Conservation (phyloP, 2,888 invertebrate genomes). For the Drosophila mulleri region DNA sequence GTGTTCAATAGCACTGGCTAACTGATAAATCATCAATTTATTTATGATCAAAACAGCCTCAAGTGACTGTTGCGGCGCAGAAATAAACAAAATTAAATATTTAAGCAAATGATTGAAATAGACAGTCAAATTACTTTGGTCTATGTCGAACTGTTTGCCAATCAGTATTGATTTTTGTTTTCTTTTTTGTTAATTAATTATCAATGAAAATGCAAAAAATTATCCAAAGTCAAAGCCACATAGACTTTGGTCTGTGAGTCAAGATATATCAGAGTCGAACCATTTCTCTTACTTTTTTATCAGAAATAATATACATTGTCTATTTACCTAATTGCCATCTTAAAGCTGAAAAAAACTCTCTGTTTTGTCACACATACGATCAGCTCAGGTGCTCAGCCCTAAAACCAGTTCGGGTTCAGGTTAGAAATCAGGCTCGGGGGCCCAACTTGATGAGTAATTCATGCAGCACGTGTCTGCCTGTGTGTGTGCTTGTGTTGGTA, state of each 20-base stretch:
- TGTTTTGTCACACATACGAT: neutral
- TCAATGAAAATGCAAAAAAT: neutral
- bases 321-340: neutral
- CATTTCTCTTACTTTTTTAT: neutral
- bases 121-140: neutral
- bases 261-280: neutral
- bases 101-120: neutral
- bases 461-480: constrained; percentile 19
- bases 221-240: too few relatives aligned
- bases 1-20: constrained; percentile 13
- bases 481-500: constrained; percentile 31
- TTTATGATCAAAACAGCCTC: constrained; percentile 9
- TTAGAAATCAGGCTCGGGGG: constrained; percentile 13
- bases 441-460: constrained; percentile 39
- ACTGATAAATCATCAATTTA: constrained; percentile 17
- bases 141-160: neutral
- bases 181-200: neutral
- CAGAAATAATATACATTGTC: neutral
- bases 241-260: neutral
- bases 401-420: constrained; percentile 7
- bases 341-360: neutral
- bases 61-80: neutral
- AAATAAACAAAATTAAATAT: constrained; percentile 3
- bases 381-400: neutral
- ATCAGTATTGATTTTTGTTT: too few relatives aligned